Conservation (phyloP, 64 coral and sea anemone species). For the Hydrozoanthus tunicans region DNA sequence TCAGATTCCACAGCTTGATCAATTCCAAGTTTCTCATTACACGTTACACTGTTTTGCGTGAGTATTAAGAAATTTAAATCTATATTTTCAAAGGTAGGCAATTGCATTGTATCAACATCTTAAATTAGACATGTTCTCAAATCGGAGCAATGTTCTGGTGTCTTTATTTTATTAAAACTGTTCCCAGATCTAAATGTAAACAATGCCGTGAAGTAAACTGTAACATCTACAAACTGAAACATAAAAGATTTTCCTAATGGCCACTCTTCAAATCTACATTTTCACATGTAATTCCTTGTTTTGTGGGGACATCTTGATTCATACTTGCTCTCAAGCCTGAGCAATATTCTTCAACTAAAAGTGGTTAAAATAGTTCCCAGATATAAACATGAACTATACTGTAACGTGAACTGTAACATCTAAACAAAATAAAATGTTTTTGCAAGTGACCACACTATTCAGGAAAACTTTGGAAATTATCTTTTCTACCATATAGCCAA, state of each 20-base stretch:
- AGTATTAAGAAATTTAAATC: neutral
- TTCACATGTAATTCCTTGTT: neutral
- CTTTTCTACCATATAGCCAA: neutral
- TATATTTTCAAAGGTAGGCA: neutral
- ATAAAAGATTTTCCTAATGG: neutral
- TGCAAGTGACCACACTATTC: neutral
- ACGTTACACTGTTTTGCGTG: no score
- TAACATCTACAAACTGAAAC: neutral
- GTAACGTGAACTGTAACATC: neutral
- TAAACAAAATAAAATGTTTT: neutral
- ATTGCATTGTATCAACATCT: neutral
- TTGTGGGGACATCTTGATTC: neutral
- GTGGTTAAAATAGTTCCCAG: neutral
- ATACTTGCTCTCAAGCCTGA: neutral
- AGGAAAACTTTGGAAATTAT: neutral
- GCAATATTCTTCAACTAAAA: neutral
- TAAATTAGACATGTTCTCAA: neutral
- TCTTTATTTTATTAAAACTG: neutral
- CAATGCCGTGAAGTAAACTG: neutral
- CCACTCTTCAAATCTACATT: neutral
- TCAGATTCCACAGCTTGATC: no score
- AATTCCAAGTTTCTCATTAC: no score
- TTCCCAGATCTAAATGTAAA: neutral
- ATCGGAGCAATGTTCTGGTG: neutral
- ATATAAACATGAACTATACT: neutral